Percentiles rank a stretch among this genome's conserved stretches.
Conservation (phyloP, 1,140 invertebrate species). For the Neodiprion virginianus region DNA sequence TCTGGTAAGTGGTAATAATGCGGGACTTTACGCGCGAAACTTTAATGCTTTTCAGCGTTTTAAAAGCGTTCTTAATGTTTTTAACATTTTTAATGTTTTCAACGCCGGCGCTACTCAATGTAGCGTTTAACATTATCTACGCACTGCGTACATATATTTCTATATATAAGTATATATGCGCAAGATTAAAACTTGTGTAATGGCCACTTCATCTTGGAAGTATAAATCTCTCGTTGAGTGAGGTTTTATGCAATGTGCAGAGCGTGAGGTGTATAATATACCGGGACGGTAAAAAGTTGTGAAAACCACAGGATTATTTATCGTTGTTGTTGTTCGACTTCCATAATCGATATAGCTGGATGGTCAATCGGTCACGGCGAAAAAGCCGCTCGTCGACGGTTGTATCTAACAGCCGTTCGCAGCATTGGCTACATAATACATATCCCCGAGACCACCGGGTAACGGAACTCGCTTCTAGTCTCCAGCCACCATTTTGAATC, state of each 20-base stretch:
- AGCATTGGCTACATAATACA: too few species aligned
- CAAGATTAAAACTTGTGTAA: constrained; percentile 9
- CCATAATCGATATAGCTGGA: too few species aligned
- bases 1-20: not conserved
- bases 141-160: not conserved
- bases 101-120: constrained; percentile 12
- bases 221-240: not conserved
- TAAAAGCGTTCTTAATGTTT: constrained; percentile 1
- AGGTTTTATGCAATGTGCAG: too few species aligned
- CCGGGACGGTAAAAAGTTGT: too few species aligned
- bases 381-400: too few species aligned
- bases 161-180: too few species aligned
- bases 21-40: not conserved
- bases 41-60: constrained; percentile 2
- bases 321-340: too few species aligned
- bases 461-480: not conserved
- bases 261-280: too few species aligned
- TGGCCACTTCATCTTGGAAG: constrained; percentile 12
- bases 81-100: constrained; percentile 14
- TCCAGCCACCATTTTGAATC: not conserved
- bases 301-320: too few species aligned
- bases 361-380: too few species aligned
- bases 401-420: too few species aligned
- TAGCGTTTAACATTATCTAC: constrained; percentile 13
- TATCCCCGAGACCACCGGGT: not conserved